Evolutionary conservation across 2,888 invertebrate species (phyloP), one percentile per base, ranked within the genome.

Genomic region (Tinea semifulvella): DNA sequence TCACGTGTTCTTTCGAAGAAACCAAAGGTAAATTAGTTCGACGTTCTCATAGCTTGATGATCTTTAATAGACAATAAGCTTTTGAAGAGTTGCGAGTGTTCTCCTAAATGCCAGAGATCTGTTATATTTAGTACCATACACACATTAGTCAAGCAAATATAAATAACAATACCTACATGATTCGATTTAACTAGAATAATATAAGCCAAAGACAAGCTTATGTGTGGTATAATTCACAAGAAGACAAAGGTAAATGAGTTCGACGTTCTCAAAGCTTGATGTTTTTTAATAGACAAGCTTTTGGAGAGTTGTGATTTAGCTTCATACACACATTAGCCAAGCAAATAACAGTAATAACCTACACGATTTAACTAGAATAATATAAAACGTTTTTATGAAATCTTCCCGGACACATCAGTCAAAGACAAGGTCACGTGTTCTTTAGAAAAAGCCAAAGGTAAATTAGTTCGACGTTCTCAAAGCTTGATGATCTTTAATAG

Each of bases 101-200:
- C 8, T 22, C 25, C 8, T 8, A 22, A 22, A 22, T 22, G 8
- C 25, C 25, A 7, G 25, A 22, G 25, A 22, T 22, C 8, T 22
- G 25, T 22, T 22, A 22, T 22, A 22, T 22, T 22, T 22, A 8
- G 8, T n/a, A n/a, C n/a, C n/a, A n/a, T n/a, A n/a, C n/a, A n/a
- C n/a, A n/a, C n/a, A n/a, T n/a, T n/a, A n/a, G n/a, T n/a, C n/a
- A n/a, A n/a, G n/a, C n/a, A n/a, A n/a, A n/a, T n/a, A n/a, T n/a
- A n/a, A n/a, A n/a, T n/a, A n/a, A 80, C 61, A 76, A 81, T 56
- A 80, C 81, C 54, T 74, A 76, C 66, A 82, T 64, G 53, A 84
- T 73, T 63, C 76, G 74, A 45, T 79, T 80, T 65, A 77, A 79
- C 56, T 80, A 82, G 63, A 81, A 82, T 60, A 81, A 81, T 58